Conservation (phyloP, 2,113 vertebrate species). For the Acinonyx jubatus region DNA sequence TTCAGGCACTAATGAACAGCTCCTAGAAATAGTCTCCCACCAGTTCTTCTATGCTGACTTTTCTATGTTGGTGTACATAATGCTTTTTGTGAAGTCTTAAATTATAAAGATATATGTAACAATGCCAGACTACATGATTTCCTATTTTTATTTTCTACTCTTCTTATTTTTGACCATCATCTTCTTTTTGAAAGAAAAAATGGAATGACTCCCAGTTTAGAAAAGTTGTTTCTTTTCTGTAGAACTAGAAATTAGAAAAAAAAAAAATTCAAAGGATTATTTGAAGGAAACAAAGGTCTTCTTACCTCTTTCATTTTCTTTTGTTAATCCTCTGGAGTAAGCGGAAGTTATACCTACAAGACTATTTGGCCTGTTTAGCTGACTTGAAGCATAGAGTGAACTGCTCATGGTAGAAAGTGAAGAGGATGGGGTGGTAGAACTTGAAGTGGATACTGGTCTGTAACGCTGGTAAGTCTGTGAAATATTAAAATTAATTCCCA, state of each 20-base stretch:
- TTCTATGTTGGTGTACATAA: background rate
- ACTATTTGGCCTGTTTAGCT: constrained; percentile 91
- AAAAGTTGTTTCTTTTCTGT: background rate
- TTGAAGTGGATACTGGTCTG: constrained; percentile 88
- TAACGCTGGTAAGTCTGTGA: constrained; percentile 90
- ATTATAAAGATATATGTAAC: background rate
- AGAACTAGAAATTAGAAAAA: background rate
- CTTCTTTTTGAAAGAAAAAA: background rate
- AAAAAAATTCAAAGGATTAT: background rate
- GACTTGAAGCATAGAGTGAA: constrained; percentile 89
- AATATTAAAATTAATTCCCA: constrained; percentile 71
- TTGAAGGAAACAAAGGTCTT: background rate
- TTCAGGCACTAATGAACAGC: background rate
- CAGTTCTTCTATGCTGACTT: background rate
- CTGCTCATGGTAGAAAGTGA: constrained; percentile 89
- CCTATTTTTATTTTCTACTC: constrained; percentile 25
- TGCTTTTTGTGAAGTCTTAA: constrained; percentile 12
- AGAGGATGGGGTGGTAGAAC: constrained; percentile 86
- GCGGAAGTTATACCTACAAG: constrained; percentile 95
- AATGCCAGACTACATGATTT: background rate
- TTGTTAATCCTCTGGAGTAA: constrained; percentile 91
- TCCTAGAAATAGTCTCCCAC: background rate
- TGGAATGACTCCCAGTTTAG: background rate
- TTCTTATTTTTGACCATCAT: constrained; percentile 4
- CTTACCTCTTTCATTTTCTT: constrained; percentile 95